Conservation (phyloP, 2,888 invertebrate species). For the Anthoptus insignis region DNA sequence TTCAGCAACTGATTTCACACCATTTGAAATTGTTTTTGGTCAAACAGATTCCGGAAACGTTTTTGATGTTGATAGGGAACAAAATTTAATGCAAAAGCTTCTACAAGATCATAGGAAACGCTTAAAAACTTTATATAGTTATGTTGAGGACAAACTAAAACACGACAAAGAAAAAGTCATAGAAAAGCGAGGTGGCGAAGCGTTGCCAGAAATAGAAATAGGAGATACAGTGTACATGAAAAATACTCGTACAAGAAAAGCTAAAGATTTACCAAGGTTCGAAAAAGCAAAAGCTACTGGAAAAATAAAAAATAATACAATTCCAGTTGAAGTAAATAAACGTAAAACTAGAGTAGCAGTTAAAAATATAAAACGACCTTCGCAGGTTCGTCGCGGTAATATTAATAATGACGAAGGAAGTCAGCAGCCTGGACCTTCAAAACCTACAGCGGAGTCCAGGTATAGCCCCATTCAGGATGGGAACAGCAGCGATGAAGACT, state of each 20-base stretch:
- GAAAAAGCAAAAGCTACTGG: slow-evolving; percentile 47
- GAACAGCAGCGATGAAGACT: slow-evolving; percentile 40
- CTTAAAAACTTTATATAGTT: slow-evolving; percentile 39
- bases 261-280: slow-evolving; percentile 47
- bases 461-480: slow-evolving; percentile 10
- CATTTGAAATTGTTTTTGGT: slow-evolving; percentile 42
- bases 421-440: slow-evolving; percentile 11
- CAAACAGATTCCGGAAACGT: slow-evolving; percentile 32
- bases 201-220: slow-evolving; percentile 29
- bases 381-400: slow-evolving; percentile 14
- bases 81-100: slow-evolving; percentile 40
- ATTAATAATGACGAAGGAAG: not conserved
- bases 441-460: slow-evolving; percentile 9
- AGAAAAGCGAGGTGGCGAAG: slow-evolving; percentile 43
- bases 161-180: slow-evolving; percentile 33
- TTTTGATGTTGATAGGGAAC: not conserved
- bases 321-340: too few species aligned
- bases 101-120: slow-evolving; percentile 42
- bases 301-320: slow-evolving; percentile 7
- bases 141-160: slow-evolving; percentile 30
- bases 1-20: slow-evolving; percentile 41
- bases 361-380: slow-evolving; percentile 25
- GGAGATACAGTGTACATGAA: slow-evolving; percentile 48
- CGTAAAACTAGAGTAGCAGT: not conserved
- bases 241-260: slow-evolving; percentile 44